These are phyloP conservation scores for Taeniopygia guttata DNA, from an alignment of 2,797 vertebrate species.

Conservation along the genomic window DNA sequence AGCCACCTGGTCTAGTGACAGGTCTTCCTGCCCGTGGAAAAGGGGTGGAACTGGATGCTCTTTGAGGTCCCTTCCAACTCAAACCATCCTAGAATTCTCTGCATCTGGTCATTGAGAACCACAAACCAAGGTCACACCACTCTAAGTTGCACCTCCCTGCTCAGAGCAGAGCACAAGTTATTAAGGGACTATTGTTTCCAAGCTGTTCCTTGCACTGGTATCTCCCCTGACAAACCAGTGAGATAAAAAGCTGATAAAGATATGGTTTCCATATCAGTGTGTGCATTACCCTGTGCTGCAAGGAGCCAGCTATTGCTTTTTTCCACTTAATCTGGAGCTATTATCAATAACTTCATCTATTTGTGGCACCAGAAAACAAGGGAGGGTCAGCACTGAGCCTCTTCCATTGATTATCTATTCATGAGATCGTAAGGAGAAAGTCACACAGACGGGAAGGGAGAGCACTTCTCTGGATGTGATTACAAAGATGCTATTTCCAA, in stretches of 20 bases:
- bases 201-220: background rate
- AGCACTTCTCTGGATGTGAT: background rate
- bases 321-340: background rate
- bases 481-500: background rate
- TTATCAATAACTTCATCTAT: background rate
- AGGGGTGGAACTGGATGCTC: background rate
- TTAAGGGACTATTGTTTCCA: background rate
- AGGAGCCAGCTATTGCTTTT: background rate
- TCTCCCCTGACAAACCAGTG: background rate
- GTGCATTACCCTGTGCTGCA: background rate
- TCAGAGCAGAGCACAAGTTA: background rate
- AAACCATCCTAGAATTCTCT: background rate
- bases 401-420: background rate
- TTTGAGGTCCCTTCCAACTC: background rate
- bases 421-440: background rate
- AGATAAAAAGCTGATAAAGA: background rate
- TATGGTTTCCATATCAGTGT: background rate
- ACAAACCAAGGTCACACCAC: background rate
- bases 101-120: background rate
- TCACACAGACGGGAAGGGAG: fast-evolving
- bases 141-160: background rate
- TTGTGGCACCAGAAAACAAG: background rate
- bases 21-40: background rate
- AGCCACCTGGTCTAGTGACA: background rate
- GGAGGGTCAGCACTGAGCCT: background rate